phyloP scores from a whole-genome alignment of 2,113 vertebrate species.

The Polypterus bichir region DNA sequence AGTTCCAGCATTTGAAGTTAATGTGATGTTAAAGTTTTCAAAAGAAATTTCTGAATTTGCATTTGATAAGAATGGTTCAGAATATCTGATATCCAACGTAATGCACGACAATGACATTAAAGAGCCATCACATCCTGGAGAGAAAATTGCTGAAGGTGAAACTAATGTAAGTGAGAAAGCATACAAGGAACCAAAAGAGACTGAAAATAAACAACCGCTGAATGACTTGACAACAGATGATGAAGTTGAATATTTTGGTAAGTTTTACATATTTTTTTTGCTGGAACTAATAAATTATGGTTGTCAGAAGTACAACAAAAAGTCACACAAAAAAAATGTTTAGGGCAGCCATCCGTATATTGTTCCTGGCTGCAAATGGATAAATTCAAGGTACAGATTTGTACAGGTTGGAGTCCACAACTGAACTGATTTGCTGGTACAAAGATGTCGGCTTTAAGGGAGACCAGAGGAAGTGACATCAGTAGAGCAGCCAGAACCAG shows the following conservation, averaged over 20 bases:
- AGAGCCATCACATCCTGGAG: not conserved
- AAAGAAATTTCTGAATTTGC: not conserved
- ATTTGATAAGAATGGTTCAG: not conserved
- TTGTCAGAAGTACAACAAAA: not conserved
- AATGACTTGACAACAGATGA: not conserved
- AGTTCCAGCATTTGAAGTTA: slow-evolving; percentile 37
- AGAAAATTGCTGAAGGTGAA: not conserved
- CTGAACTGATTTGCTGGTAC: too few relatives aligned
- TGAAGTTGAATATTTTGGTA: not conserved
- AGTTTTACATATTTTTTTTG: not conserved
- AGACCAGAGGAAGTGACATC: too few relatives aligned
- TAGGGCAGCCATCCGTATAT: too few relatives aligned
- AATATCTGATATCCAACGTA: not conserved
- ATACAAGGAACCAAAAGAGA: too few relatives aligned
- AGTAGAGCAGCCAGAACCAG: too few relatives aligned
- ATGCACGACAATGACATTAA: not conserved
- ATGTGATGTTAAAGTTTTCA: slow-evolving; percentile 24
- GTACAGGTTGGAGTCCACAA: too few relatives aligned
- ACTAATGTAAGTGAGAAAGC: too few relatives aligned
- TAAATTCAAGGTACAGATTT: too few relatives aligned
- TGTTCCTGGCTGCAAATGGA: too few relatives aligned
- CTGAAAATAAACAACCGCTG: too few relatives aligned
- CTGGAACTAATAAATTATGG: not conserved
- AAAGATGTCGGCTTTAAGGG: too few relatives aligned
- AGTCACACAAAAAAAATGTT: not conserved